These are phyloP conservation scores for Scophthalmus maximus DNA, from an alignment of 2,113 vertebrate genomes.

Conservation along the genomic window DNA sequence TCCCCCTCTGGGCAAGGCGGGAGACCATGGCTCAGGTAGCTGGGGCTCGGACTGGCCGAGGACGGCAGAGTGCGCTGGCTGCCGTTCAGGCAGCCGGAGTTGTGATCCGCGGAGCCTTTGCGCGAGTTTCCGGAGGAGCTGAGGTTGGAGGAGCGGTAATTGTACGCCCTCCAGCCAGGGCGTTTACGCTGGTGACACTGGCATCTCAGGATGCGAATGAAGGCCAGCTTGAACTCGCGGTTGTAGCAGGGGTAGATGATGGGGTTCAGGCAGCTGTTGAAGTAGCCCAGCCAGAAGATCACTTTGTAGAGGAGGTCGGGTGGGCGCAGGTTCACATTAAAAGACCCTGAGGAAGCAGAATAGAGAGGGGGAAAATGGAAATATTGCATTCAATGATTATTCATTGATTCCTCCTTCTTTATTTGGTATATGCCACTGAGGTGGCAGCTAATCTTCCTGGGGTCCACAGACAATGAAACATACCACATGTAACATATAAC, in stretches of 20 bases:
- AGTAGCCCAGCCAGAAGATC: constrained; percentile 98
- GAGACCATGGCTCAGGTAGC: constrained; percentile 83
- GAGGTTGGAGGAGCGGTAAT: constrained; percentile 89
- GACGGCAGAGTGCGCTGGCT: constrained; percentile 91
- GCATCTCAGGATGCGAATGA: constrained; percentile 92
- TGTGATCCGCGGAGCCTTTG: constrained; percentile 87
- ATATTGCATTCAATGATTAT: neutral
- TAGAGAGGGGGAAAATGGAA: neutral
- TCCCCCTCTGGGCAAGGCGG: constrained; percentile 84
- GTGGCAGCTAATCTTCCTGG: no score
- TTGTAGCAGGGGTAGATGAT: constrained; percentile 98
- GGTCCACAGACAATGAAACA: no score
- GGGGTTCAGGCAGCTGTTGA: constrained; percentile 98
- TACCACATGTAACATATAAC: no score
- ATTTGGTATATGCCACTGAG: no score
- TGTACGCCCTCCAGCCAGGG: constrained; percentile 87
- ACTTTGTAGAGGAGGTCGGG: constrained; percentile 93
- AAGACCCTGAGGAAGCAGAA: constrained; percentile 84
- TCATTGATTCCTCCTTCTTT: no score
- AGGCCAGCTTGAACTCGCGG: constrained; percentile 97
- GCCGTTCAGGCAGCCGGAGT: constrained; percentile 88
- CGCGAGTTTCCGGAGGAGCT: constrained; percentile 86
- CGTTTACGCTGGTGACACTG: constrained; percentile 89
- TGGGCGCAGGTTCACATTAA: constrained; percentile 89
- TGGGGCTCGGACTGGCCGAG: constrained; percentile 80